phyloP scores from a whole-genome alignment of 1,140 invertebrate species.

The Alviniconcha marisindica region DNA sequence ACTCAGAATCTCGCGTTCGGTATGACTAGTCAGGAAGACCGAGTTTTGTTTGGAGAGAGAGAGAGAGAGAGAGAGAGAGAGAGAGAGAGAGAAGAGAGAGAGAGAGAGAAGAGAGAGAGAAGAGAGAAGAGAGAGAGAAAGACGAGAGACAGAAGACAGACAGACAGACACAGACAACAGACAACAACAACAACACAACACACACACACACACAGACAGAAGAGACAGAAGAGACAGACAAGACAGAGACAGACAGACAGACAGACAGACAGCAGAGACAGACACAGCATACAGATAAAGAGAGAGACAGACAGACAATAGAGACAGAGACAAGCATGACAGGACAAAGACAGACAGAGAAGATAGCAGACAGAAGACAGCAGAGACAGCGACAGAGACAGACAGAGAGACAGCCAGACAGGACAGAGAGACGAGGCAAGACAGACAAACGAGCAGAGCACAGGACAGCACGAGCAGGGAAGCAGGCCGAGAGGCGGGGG shows the following conservation, averaged over 20 bases:
- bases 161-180: background rate
- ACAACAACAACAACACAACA: background rate
- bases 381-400: background rate
- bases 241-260: background rate
- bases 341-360: background rate
- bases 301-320: conserved; percentile 13
- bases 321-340: background rate
- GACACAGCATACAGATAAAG: background rate
- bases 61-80: background rate
- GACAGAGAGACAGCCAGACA: background rate
- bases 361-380: background rate
- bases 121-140: background rate
- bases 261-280: background rate
- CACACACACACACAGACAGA: background rate
- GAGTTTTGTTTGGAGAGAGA: too few relatives aligned
- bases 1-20: too few relatives aligned
- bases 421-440: background rate
- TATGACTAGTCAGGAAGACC: too few relatives aligned
- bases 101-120: background rate
- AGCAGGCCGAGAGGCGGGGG: background rate
- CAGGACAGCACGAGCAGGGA: background rate
- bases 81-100: background rate
- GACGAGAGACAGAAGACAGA: background rate
- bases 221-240: background rate
- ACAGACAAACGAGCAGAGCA: background rate